These are phyloP conservation scores for Cephonodes hylas DNA, from an alignment of 2,888 invertebrate species.

Conservation along the genomic window DNA sequence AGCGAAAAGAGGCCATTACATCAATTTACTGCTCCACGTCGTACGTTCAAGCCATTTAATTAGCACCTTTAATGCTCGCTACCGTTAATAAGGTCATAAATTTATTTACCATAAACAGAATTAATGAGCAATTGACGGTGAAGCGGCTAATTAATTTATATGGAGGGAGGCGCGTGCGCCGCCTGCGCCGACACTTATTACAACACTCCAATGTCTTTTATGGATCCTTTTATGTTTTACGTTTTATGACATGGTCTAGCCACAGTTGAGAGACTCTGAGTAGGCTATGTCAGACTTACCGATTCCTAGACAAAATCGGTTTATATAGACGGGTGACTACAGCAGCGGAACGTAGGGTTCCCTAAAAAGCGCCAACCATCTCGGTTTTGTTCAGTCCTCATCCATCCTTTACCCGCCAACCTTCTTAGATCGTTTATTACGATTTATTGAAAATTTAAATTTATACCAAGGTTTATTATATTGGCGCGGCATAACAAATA, in stretches of 20 bases:
- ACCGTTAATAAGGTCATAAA: neutral
- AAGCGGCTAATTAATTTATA: conserved; percentile 4
- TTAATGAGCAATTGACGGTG: neutral
- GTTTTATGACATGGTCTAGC: conserved; percentile 14
- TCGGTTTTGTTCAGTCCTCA: too few relatives aligned
- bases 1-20: neutral
- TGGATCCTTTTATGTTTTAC: conserved; percentile 17
- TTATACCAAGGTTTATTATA: too few relatives aligned
- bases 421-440: too few relatives aligned
- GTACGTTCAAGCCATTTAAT: conserved; percentile 1
- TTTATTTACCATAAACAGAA: conserved; percentile 11
- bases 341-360: too few relatives aligned
- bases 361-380: too few relatives aligned
- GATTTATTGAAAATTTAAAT: too few relatives aligned
- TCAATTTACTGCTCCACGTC: neutral
- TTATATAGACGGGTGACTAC: too few relatives aligned
- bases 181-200: conserved; percentile 11
- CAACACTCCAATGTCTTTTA: conserved; percentile 25
- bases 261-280: neutral
- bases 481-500: too few relatives aligned
- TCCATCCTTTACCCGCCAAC: too few relatives aligned
- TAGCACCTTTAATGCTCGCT: neutral
- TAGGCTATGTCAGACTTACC: too few relatives aligned
- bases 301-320: too few relatives aligned
- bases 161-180: neutral